Evolutionary conservation across 2,797 vertebrate species (phyloP).

Genomic region (Momotus momota): DNA sequence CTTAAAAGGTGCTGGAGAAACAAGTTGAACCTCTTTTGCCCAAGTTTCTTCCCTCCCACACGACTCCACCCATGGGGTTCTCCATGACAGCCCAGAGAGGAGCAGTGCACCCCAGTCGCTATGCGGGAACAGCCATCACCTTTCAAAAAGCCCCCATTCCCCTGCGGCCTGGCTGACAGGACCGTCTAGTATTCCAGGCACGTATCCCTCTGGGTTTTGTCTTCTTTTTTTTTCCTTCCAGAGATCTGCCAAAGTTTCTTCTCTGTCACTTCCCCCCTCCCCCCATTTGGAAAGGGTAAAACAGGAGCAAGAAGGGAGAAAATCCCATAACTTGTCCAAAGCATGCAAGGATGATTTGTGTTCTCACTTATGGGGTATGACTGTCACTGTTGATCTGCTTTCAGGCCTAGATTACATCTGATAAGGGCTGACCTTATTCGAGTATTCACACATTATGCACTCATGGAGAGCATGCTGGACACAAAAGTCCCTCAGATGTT

Average conservation of each 20-base stretch:
- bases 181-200: constrained; percentile 81
- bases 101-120: constrained; percentile 23
- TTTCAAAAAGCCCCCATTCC: constrained; percentile 64
- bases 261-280: constrained; percentile 29
- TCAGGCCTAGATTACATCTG: constrained; percentile 82
- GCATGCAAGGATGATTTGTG: constrained; percentile 77
- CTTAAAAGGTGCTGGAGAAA: not conserved
- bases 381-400: constrained; percentile 82
- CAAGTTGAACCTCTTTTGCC: not conserved
- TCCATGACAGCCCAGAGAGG: constrained; percentile 67
- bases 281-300: constrained; percentile 69
- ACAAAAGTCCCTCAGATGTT: constrained; percentile 90
- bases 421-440: constrained; percentile 85
- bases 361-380: constrained; percentile 74
- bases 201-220: constrained; percentile 67
- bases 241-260: constrained; percentile 71
- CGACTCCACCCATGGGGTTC: constrained; percentile 24
- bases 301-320: not conserved
- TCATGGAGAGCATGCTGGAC: constrained; percentile 86
- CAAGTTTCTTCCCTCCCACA: not conserved
- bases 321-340: constrained; percentile 68
- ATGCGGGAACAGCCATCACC: constrained; percentile 56
- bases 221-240: not conserved
- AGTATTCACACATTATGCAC: constrained; percentile 83
- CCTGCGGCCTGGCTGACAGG: not conserved